A percentile compares a stretch with the other conserved stretches of the same genome.
Evolutionary conservation across 2,113 vertebrate genomes (phyloP).

Genomic region (Pipa parva): DNA sequence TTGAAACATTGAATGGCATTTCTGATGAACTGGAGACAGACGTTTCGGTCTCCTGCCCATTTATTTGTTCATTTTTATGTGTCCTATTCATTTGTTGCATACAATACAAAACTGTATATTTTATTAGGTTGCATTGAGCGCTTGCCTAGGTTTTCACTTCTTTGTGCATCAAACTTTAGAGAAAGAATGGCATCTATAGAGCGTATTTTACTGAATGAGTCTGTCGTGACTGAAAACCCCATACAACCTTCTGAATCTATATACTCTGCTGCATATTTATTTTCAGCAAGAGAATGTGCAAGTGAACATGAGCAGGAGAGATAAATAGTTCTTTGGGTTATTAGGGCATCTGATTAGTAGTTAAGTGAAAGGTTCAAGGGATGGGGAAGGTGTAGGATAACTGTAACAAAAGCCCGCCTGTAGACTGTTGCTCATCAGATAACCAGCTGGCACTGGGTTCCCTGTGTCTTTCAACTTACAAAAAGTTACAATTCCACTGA

Average conservation of each 20-base stretch:
- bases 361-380: constrained; percentile 14
- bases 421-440: constrained; percentile 23
- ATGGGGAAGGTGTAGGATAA: constrained; percentile 3
- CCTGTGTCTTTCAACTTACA: constrained; percentile 14
- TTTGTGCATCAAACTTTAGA: too few relatives aligned
- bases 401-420: constrained; percentile 17
- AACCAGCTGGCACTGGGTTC: constrained; percentile 22
- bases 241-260: neutral
- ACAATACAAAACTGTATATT: too few relatives aligned
- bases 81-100: too few relatives aligned
- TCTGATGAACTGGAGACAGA: too few relatives aligned
- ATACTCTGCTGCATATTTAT: neutral
- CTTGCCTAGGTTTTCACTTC: too few relatives aligned
- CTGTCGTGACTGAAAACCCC: neutral
- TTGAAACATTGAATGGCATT: too few relatives aligned
- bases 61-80: too few relatives aligned
- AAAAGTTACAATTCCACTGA: constrained; percentile 16
- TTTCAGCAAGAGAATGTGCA: constrained; percentile 6
- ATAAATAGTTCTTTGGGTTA: constrained; percentile 10
- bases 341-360: constrained; percentile 16
- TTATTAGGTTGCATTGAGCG: too few relatives aligned
- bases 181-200: too few relatives aligned
- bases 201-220: too few relatives aligned
- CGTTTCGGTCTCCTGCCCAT: too few relatives aligned
- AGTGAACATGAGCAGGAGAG: constrained; percentile 14